Percentiles rank a stretch among this genome's conserved stretches.
Evolutionary conservation across 1,140 invertebrate species (phyloP).

Genomic region (Brachionus koreanus): DNA sequence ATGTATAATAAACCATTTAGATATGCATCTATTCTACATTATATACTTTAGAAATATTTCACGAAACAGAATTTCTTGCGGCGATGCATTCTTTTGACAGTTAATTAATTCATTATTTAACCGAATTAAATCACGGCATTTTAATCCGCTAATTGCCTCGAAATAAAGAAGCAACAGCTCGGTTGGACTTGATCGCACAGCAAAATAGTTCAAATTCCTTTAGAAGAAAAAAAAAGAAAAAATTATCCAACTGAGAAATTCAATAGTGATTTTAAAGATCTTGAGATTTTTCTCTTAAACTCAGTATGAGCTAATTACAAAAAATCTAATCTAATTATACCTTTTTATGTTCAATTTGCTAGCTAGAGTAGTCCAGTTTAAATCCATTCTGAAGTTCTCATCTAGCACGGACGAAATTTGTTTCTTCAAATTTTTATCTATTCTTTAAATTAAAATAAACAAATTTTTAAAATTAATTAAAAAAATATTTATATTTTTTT

Average conservation of each 20-base stretch:
- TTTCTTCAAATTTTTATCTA: conserved; percentile 24
- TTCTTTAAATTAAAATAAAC: not conserved
- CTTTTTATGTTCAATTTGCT: conserved; percentile 3
- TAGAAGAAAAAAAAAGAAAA: not conserved
- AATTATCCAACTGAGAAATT: conserved; percentile 3
- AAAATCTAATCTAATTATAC: not conserved
- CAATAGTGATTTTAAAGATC: not conserved
- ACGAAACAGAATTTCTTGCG: conserved; percentile 23
- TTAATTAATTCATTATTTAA: conserved; percentile 36
- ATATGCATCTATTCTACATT: not conserved
- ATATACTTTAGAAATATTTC: conserved; percentile 31
- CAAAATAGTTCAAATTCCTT: conserved; percentile 42
- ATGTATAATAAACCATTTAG: not conserved
- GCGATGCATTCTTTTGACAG: conserved; percentile 2
- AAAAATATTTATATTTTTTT: not conserved
- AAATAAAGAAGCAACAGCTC: conserved; percentile 34
- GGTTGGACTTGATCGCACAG: conserved; percentile 25
- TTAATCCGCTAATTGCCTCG: conserved; percentile 33
- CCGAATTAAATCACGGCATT: conserved; percentile 23
- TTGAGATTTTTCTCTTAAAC: not conserved
- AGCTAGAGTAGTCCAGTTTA: not conserved
- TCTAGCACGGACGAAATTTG: not conserved
- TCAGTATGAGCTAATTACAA: conserved; percentile 1
- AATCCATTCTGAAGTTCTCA: not conserved
- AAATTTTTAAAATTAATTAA: not conserved